Percentiles rank a stretch among this genome's conserved stretches.
These are phyloP conservation scores for Oplegnathus fasciatus DNA, from an alignment of 2,113 vertebrate species.

Conservation along the genomic window DNA sequence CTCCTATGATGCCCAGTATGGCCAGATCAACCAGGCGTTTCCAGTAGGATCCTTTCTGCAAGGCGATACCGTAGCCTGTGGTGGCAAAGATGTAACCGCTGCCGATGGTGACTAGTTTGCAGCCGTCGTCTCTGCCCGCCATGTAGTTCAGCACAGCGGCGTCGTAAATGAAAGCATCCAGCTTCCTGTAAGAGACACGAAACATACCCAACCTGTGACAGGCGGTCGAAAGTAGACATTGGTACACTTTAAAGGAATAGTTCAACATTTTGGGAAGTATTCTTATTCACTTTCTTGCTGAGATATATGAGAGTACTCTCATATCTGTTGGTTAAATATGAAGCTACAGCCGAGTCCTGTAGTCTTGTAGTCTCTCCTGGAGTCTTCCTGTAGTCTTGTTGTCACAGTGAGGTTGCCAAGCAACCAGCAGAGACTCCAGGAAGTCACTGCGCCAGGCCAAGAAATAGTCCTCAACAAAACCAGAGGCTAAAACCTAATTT, in stretches of 20 bases:
- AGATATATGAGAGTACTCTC: neutral
- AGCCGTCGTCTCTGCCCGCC: constrained; percentile 97
- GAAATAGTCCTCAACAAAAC: neutral
- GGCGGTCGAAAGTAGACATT: neutral
- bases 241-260: neutral
- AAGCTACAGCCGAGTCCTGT: neutral
- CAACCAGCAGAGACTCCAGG: too few species aligned
- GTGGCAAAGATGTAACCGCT: constrained; percentile 99
- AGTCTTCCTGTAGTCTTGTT: too few species aligned
- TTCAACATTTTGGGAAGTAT: neutral
- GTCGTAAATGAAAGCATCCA: constrained; percentile 99
- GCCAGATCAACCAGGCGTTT: constrained; percentile 96
- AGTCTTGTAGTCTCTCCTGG: too few species aligned
- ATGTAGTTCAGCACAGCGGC: constrained; percentile 98
- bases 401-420: too few species aligned
- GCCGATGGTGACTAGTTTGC: constrained; percentile 98
- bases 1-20: constrained; percentile 96
- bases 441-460: neutral
- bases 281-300: neutral
- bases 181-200: constrained; percentile 86
- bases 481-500: neutral
- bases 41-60: constrained; percentile 99
- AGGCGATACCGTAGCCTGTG: constrained; percentile 97
- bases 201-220: neutral
- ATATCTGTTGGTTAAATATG: neutral